Percentiles rank a stretch among this genome's conserved stretches.
These are phyloP conservation scores for Zygaena filipendulae DNA, from an alignment of 2,888 invertebrate species.

Conservation along the genomic window DNA sequence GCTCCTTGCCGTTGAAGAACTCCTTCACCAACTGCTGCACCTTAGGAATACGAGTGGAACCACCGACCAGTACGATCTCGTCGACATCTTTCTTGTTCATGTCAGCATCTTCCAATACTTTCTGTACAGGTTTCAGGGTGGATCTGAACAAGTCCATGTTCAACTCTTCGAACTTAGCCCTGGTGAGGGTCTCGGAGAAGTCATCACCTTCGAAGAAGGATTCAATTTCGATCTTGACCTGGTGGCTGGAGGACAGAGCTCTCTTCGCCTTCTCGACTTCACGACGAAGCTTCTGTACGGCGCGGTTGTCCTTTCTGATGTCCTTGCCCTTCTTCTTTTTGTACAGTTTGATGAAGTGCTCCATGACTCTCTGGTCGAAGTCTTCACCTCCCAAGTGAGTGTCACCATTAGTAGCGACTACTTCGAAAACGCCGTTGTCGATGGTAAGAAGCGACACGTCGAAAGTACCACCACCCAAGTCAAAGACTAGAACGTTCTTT, in stretches of 20 bases:
- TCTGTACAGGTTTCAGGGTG: slow-evolving; percentile 94
- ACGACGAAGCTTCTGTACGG: slow-evolving; percentile 95
- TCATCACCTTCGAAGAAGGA: slow-evolving; percentile 98
- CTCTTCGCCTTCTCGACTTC: slow-evolving; percentile 98
- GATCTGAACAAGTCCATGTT: slow-evolving; percentile 94
- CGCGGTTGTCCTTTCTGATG: slow-evolving; percentile 92
- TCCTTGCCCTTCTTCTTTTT: slow-evolving; percentile 99
- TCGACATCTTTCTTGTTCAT: slow-evolving; percentile 98
- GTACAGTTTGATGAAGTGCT: slow-evolving; percentile 98
- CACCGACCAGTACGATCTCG: slow-evolving; percentile 98
- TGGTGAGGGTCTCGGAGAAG: slow-evolving; percentile 96
- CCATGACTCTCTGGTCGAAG: slow-evolving; percentile 98
- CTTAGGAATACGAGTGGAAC: slow-evolving; percentile 99
- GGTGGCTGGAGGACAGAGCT: slow-evolving; percentile 93
- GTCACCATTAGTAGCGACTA: slow-evolving; percentile 92
- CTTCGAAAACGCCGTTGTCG: slow-evolving; percentile 98
- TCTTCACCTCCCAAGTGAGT: slow-evolving; percentile 99
- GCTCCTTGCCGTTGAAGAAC: slow-evolving; percentile 98
- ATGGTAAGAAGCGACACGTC: slow-evolving; percentile 98
- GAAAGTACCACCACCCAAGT: slow-evolving; percentile 99
- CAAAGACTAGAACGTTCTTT: slow-evolving; percentile 98
- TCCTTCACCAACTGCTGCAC: slow-evolving; percentile 93
- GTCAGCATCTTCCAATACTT: slow-evolving; percentile 97
- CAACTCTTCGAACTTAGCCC: slow-evolving; percentile 98
- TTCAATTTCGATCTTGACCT: slow-evolving; percentile 98